phyloP scores from a whole-genome alignment of 2,888 invertebrate genomes.

The Cephus pygmeus region DNA sequence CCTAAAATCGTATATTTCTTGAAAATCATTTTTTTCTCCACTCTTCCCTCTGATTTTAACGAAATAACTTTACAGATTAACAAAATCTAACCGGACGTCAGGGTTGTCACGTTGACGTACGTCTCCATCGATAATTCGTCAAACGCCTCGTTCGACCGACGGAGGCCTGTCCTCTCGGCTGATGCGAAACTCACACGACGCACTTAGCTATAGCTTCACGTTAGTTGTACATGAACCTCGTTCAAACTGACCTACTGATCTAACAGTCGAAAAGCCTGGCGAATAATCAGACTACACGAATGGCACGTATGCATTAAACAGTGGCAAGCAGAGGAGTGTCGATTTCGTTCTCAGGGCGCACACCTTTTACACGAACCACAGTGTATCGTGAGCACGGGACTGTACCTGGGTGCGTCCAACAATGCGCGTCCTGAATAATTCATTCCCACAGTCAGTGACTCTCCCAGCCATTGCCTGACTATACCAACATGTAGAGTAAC shows the following conservation, averaged over 20 bases:
- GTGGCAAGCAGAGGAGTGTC: conserved; percentile 19
- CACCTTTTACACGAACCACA: conserved; percentile 25
- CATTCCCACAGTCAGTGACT: conserved; percentile 39
- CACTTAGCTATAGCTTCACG: background rate
- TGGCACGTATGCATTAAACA: background rate
- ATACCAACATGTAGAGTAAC: background rate
- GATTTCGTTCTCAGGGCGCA: conserved; percentile 56
- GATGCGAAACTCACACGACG: background rate
- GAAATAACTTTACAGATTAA: background rate
- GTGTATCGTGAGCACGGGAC: conserved; percentile 16
- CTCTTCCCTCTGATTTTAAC: background rate
- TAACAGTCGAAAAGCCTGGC: background rate
- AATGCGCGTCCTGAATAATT: conserved; percentile 60
- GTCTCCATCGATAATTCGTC: background rate
- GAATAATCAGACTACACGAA: background rate
- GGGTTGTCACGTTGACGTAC: background rate
- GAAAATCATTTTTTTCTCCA: background rate
- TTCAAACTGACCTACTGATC: background rate
- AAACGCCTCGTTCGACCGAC: background rate
- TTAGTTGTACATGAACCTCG: background rate
- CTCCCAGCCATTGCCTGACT: background rate
- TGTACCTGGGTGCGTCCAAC: conserved; percentile 61
- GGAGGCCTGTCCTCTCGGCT: background rate
- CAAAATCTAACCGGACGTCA: background rate
- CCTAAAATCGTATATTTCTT: background rate